Evolutionary conservation across 2,888 invertebrate species (phyloP).

Genomic region (Drosophila helvetica): DNA sequence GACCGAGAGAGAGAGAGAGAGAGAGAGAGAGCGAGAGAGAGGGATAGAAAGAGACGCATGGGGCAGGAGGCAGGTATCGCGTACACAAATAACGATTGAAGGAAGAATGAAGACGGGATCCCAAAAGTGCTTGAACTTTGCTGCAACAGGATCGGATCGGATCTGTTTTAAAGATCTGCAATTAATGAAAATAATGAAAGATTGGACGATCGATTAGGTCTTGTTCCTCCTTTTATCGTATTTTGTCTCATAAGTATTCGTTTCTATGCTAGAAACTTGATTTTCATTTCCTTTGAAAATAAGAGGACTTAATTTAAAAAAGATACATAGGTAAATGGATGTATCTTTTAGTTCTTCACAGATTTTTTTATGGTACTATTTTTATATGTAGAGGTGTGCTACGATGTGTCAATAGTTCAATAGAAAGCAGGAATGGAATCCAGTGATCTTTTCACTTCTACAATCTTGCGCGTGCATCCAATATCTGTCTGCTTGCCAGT

Average conservation of each 20-base stretch:
- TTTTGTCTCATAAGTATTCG: too few relatives aligned
- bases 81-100: slow-evolving; percentile 6
- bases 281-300: not conserved
- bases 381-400: too few relatives aligned
- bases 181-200: slow-evolving; percentile 3
- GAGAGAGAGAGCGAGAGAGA: slow-evolving; percentile 21
- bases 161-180: not conserved
- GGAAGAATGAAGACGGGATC: slow-evolving; percentile 3
- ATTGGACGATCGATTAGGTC: not conserved
- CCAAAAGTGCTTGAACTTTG: slow-evolving; percentile 20
- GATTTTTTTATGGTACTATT: too few relatives aligned
- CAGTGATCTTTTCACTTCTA: not conserved
- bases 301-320: too few relatives aligned
- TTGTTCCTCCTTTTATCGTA: not conserved
- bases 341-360: not conserved
- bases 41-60: too few relatives aligned
- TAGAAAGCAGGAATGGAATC: not conserved
- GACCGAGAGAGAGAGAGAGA: slow-evolving; percentile 8
- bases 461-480: not conserved
- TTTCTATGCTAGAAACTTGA: too few relatives aligned
- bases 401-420: too few relatives aligned
- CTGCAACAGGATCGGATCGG: not conserved
- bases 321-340: accelerated
- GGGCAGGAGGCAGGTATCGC: not conserved
- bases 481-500: not conserved